Conservation (phyloP, 2,113 vertebrate species). For the Tachuris rubrigastra region DNA sequence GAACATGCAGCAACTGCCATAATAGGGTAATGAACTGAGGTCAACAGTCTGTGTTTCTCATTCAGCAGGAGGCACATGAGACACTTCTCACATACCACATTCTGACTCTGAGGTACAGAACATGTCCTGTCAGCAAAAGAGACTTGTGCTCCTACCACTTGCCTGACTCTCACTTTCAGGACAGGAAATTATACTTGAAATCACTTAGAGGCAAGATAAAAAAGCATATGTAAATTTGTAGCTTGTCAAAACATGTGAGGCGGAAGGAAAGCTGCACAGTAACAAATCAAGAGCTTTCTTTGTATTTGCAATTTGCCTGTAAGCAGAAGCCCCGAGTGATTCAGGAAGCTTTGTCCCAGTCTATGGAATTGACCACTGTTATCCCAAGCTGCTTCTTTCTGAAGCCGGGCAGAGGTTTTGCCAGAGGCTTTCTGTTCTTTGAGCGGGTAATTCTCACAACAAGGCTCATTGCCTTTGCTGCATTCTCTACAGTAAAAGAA, state of each 20-base stretch:
- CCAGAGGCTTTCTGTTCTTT: neutral
- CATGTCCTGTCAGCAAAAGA: neutral
- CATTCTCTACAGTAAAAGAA: neutral
- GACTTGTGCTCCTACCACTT: neutral
- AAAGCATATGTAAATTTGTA: neutral
- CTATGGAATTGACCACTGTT: neutral
- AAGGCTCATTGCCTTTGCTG: neutral
- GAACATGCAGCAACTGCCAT: neutral
- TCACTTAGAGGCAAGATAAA: neutral
- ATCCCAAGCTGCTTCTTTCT: neutral
- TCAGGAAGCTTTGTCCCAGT: neutral
- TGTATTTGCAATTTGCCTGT: neutral
- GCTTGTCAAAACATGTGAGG: neutral
- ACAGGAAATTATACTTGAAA: neutral
- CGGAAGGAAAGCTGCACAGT: neutral
- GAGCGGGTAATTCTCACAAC: neutral
- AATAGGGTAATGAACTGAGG: neutral
- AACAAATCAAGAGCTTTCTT: neutral
- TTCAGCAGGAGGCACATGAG: rapidly evolving
- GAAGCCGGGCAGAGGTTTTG: neutral
- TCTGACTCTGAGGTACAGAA: neutral
- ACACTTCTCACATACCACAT: rapidly evolving
- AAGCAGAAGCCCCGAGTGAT: neutral
- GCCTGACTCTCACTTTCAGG: neutral
- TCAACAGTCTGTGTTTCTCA: rapidly evolving